phyloP scores from a whole-genome alignment of 2,888 invertebrate species.

The Graphium colonna region DNA sequence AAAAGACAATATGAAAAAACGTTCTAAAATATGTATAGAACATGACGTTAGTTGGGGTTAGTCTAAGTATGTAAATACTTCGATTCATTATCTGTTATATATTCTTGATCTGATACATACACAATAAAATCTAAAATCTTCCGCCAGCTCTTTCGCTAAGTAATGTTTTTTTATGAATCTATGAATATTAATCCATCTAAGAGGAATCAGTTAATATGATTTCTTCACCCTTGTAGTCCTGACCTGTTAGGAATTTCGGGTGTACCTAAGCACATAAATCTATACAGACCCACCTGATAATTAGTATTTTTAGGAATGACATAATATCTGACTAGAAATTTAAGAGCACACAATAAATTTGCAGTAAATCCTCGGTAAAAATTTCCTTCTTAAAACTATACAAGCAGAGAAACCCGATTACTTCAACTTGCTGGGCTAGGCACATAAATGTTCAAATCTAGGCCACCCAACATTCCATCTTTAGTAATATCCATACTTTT shows the following conservation, averaged over 20 bases:
- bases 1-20: no score
- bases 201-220: conserved; percentile 46
- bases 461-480: conserved; percentile 42
- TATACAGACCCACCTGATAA: conserved; percentile 52
- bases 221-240: conserved; percentile 56
- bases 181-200: conserved; percentile 51
- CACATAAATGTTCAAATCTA: conserved; percentile 47
- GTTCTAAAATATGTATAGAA: no score
- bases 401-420: conserved; percentile 46
- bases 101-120: conserved; percentile 41
- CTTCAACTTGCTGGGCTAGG: conserved; percentile 36
- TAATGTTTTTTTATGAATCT: conserved; percentile 44
- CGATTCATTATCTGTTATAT: no score
- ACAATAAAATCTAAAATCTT: conserved; percentile 48
- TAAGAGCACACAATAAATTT: conserved; percentile 39
- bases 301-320: conserved; percentile 48
- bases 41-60: no score
- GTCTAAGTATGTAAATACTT: no score
- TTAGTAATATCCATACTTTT: conserved; percentile 30
- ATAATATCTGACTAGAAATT: conserved; percentile 45
- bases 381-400: conserved; percentile 49
- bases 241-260: conserved; percentile 50
- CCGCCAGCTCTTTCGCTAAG: conserved; percentile 50
- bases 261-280: conserved; percentile 53
- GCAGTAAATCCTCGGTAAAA: conserved; percentile 37